phyloP scores from a whole-genome alignment of 2,113 vertebrate species.

The Coturnix japonica region DNA sequence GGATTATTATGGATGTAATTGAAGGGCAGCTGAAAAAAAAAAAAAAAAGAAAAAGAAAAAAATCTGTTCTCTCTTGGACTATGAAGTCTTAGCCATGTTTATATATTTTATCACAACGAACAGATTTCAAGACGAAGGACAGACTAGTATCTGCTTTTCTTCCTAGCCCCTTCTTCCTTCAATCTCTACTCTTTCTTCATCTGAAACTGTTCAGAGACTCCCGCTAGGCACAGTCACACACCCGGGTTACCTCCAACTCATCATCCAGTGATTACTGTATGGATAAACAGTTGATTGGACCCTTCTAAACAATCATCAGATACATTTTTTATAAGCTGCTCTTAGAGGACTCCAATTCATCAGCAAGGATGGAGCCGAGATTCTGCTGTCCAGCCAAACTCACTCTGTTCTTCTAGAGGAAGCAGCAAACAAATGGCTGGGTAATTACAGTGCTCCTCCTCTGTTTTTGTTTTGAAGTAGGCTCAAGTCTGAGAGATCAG shows the following conservation, averaged over 20 bases:
- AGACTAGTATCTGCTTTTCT: constrained; percentile 64
- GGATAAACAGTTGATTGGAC: constrained; percentile 49
- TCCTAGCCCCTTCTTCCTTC: constrained; percentile 40
- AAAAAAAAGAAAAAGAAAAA: constrained; percentile 17
- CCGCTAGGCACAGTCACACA: neutral
- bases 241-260: constrained; percentile 32
- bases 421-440: neutral
- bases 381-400: neutral
- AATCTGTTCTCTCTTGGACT: constrained; percentile 29
- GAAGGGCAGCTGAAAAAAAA: constrained; percentile 50
- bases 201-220: constrained; percentile 27
- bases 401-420: neutral
- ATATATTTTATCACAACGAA: constrained; percentile 60
- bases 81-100: constrained; percentile 32
- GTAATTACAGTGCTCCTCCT: neutral
- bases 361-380: neutral
- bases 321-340: constrained; percentile 40
- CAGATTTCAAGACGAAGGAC: constrained; percentile 67
- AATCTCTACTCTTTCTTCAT: constrained; percentile 22
- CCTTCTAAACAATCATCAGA: constrained; percentile 42
- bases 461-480: neutral
- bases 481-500: constrained; percentile 16
- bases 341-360: constrained; percentile 25
- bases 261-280: constrained; percentile 22
- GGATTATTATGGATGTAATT: constrained; percentile 64